Evolutionary conservation across 2,113 vertebrate genomes (phyloP), one percentile per base, ranked within the genome.

Genomic region (Crocuta crocuta): DNA sequence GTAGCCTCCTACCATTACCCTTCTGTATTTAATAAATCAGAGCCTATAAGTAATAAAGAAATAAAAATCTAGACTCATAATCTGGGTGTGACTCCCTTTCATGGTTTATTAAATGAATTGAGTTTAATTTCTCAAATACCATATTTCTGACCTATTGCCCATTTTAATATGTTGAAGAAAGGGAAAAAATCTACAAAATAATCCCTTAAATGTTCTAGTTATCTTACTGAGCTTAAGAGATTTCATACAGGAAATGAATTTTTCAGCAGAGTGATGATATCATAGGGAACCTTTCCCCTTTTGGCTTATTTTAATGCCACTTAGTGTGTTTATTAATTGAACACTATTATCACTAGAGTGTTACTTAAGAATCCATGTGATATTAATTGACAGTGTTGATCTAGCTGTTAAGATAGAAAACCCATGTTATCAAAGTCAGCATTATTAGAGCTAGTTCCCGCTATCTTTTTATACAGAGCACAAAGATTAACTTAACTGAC

Each of bases 161-260:
- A 31, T 87, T 97, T 63, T 82, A 79, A 6, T 78, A 12, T 21
- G 48, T 45, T 92, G 16, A 21, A 82, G 26, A 81, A 89, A 79
- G 48, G 4, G 0, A 31, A 45, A 39, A 74, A 24, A 65, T 26
- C 7, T 63, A 35, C 5, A 89, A 71, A 92, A 83, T 90, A 9
- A 87, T 76, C n/a, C 84, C 76, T 53, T 86, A 87, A 55, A 83
- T 17, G 24, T 87, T 93, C 82, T 78, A 55, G 31, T 58, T 71
- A 90, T 79, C 61, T 96, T 91, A 79, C 21, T 71, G n/a, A 79
- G 61, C 6, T 71, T 71, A 79, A n/a, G 68, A 65, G 50, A 83
- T 83, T 92, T 97, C 28, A 87, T 35, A 83, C 78, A 96, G 68
- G 53, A 91, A 96, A 87, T 83, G 9, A 92, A 43, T 92, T 90